Conservation (phyloP, 2,113 vertebrate genomes). For the Pelecanoides urinatrix region DNA sequence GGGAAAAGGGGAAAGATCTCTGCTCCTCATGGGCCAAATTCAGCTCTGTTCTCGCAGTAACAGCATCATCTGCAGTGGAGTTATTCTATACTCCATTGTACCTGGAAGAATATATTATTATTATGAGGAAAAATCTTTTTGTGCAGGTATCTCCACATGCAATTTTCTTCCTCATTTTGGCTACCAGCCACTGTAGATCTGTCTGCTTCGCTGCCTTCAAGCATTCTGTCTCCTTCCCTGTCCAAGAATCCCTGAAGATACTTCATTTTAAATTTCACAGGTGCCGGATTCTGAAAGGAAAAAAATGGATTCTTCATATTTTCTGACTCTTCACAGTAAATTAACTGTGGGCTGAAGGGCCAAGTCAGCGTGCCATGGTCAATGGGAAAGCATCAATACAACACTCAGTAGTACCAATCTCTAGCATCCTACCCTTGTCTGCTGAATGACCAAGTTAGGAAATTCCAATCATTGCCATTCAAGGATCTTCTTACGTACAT, state of each 20-base stretch:
- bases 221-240: not conserved
- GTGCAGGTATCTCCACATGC: not conserved
- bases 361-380: not conserved
- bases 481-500: not conserved
- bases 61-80: not conserved
- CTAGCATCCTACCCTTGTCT: not conserved
- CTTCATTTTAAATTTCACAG: constrained; percentile 14
- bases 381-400: not conserved
- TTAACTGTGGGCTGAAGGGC: not conserved
- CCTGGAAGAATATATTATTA: not conserved
- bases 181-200: not conserved
- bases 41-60: not conserved
- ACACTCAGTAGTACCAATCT: not conserved
- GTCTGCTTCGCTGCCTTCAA: not conserved
- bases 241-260: not conserved
- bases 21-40: not conserved
- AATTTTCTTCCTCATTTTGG: not conserved
- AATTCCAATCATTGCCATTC: not conserved
- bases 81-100: not conserved
- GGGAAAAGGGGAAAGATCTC: not conserved
- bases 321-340: not conserved
- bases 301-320: not conserved
- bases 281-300: not conserved
- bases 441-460: not conserved
- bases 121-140: not conserved